Evolutionary conservation across 1,140 invertebrate genomes (phyloP), one percentile per base, ranked within the genome.

Genomic region (Micrasema longulum): DNA sequence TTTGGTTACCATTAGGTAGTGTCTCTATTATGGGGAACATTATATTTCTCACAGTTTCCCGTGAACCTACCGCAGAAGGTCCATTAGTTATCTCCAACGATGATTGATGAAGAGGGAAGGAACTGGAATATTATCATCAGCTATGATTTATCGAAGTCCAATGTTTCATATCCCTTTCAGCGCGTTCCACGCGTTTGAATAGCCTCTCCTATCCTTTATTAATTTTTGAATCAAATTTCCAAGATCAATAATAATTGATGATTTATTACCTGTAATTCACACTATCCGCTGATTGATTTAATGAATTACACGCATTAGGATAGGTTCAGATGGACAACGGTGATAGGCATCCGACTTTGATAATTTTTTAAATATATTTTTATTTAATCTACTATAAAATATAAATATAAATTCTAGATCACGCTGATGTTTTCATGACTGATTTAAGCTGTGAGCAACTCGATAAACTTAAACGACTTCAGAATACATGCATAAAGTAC

Each of bases 11-110:
- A n/a, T n/a, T n/a, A n/a, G n/a, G n/a, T n/a, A n/a, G n/a, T n/a
- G 23, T 36, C 53, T 57, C 36, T 57, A 57, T 57, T 7, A 57
- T 7, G 26, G 26, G 14, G 18, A 47, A 45, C 23, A 45, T 63
- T 63, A 45, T 4, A 65, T 65, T 65, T 65, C 43, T 50, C 43
- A 65, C 63, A 50, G 26, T 26, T 31, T 47, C 14, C 43, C 26
- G 45, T 47, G 65, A 67, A 63, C 57, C 57, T 63, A 63, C 35
- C 31, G 38, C 62, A 72, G 36, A 20, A 36, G 31, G 22, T 38
- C 50, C 67, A 73, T 73, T 73, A 73, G 69, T 73, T 69, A 64
- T 41, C 16, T 18, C 14, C 52, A 26, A 69, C 72, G 72, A 69
- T 69, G 72, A 73, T 73, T 69, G 72, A 73, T 73, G 72, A 38